Percentiles rank a stretch among this genome's conserved stretches.
These are phyloP conservation scores for Eledone cirrhosa DNA, from an alignment of 2,888 invertebrate genomes.

Conservation along the genomic window DNA sequence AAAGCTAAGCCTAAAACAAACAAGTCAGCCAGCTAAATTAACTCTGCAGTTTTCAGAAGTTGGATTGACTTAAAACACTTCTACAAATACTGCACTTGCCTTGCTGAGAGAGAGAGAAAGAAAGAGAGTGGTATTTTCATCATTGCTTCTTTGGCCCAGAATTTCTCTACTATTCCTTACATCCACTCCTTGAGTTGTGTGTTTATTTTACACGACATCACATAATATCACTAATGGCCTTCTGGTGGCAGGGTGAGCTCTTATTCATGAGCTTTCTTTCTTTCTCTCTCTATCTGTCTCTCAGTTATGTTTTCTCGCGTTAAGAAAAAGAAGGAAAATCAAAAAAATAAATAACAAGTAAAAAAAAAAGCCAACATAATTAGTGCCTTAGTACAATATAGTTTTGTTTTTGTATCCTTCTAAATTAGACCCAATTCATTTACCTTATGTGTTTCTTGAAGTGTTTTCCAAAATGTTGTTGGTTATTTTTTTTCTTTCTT, in stretches of 20 bases:
- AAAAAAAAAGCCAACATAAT: neutral
- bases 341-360: neutral
- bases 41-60: neutral
- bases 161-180: no score
- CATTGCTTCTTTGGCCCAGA: no score
- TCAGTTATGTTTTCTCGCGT: neutral
- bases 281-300: neutral
- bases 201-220: no score
- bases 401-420: constrained; percentile 19
- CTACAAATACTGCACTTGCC: constrained; percentile 10
- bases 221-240: no score
- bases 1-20: neutral
- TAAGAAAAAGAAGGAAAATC: neutral
- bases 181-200: no score
- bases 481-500: constrained; percentile 1
- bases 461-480: neutral
- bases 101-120: neutral
- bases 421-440: constrained; percentile 27
- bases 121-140: neutral
- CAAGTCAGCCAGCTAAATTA: neutral
- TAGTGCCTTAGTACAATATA: neutral
- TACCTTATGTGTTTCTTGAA: constrained; percentile 12
- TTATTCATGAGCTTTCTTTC: neutral
- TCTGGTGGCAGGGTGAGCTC: no score
- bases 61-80: neutral